Base-by-base conservation (phyloP, 1,140 invertebrate genomes). In the Drosophila nigromelanica region DNA sequence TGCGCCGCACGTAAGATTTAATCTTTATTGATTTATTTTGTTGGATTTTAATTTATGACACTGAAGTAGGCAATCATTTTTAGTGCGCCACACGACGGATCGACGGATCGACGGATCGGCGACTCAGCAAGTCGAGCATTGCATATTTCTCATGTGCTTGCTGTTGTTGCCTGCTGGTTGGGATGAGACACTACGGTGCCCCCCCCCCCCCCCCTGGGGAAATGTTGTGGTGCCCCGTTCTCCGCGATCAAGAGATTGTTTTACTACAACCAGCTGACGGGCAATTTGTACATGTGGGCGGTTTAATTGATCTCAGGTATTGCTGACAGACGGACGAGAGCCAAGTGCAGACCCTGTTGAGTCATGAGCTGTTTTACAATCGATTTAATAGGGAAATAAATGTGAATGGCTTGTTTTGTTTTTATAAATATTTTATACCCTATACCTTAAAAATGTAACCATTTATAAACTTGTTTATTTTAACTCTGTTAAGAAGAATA, bases 21-120 rank as follows among this genome's bases (percentile, higher is more conserved):
- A 89, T 89, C 83, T 89, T 89, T 89, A 89, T 89, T 89, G 83
- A 89, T 89, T 89, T 89, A 89, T 89, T 89, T 89, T 79, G 83
- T 89, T 89, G 83, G 83, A 89, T 89, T 89, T 89, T 89, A 89
- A 89, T 89, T 89, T 89, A 89, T 89, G 83, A 89, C 83, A 68
- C 69, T 64, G 73, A 82, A 80, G 80, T 89, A 89, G 83, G 83
- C 79, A 83, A 89, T 89, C 62, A 83, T 80, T 89, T 83, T 83
- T 72, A 79, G 58, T 76, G 33, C 33, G 33, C 33, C 33, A 35
- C 33, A 35, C 33, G 33, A 35, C 33, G 33, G 8, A 35, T 35
- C 33, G 30, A 33, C 30, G 30, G 30, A 33, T 8, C 30, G 33
- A 35, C 33, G 33, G 27, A 27, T 27, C 27, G 45, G 40, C 66